Conservation (phyloP, 2,113 vertebrate genomes). For the Proteles cristata region DNA sequence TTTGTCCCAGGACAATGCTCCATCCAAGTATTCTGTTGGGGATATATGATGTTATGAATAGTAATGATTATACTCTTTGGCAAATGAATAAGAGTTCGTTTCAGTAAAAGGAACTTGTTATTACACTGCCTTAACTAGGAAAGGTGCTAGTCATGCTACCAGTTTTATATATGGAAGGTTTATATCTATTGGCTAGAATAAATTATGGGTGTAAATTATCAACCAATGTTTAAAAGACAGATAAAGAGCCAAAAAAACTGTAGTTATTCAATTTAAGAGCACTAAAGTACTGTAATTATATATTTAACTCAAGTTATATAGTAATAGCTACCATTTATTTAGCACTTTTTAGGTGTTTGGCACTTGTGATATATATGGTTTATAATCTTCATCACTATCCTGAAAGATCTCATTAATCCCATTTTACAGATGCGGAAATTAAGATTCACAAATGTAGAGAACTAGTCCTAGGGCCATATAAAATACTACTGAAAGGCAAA, state of each 20-base stretch:
- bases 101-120: background rate
- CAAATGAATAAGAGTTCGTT: background rate
- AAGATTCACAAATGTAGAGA: background rate
- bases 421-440: background rate
- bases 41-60: background rate
- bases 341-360: background rate
- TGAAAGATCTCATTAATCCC: background rate
- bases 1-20: background rate
- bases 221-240: background rate
- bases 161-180: background rate
- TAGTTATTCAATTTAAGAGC: background rate
- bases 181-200: background rate
- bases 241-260: background rate
- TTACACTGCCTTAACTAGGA: background rate
- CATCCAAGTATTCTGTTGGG: background rate
- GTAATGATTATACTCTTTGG: background rate
- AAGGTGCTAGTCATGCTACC: background rate
- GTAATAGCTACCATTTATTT: background rate
- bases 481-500: background rate
- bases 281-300: background rate
- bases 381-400: background rate
- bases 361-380: background rate
- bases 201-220: background rate
- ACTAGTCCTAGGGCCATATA: background rate
- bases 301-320: background rate